Evolutionary conservation across 2,797 vertebrate species (phyloP), one percentile per base, ranked within the genome.

Genomic region (Rhadinocentrus ornatus): DNA sequence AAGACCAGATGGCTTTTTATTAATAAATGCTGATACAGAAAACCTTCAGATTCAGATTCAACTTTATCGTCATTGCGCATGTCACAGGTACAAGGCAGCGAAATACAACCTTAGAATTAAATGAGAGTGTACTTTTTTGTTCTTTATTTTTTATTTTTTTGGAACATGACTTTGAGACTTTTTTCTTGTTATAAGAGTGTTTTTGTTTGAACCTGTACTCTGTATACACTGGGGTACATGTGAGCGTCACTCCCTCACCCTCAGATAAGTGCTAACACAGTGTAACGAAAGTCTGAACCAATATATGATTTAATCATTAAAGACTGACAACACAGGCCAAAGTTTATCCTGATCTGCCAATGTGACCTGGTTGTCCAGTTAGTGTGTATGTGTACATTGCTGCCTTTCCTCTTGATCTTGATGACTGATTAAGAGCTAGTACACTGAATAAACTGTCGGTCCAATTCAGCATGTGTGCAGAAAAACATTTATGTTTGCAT

Each of bases 251-350:
- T n/a, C 6, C n/a, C 20, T 46, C 20, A n/a, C 44, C 44, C 44
- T 48, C 44, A 48, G 20, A 48, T 48, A 20, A n/a, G n/a, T 22
- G 46, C 46, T 50, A 50, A 52, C 48, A 52, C 48, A n/a, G 53
- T 69, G 65, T 60, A 88, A 81, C n/a, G 53, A 80, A 81, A 77
- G 70, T 73, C 76, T 89, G 80, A 88, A 88, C 54, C 55, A 88
- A 89, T 89, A 85, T 77, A 85, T 83, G 69, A 88, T 85, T 85
- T 76, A 83, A 85, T 80, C 82, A 83, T 84, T 82, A 77, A 84
- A 84, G 65, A 58, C 57, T 27, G 2, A 34, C 53, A 63, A 34
- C 39, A 15, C 1, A 1, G 26, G 77, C 83, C 83, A 89, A 91
- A 83, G 75, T 68, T 88, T 86, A 88, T 59, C 70, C 61, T 35